A percentile compares a stretch with the other conserved stretches of the same genome.
Evolutionary conservation across 2,888 invertebrate genomes (phyloP).

Genomic region (Platycheirus albimanus): DNA sequence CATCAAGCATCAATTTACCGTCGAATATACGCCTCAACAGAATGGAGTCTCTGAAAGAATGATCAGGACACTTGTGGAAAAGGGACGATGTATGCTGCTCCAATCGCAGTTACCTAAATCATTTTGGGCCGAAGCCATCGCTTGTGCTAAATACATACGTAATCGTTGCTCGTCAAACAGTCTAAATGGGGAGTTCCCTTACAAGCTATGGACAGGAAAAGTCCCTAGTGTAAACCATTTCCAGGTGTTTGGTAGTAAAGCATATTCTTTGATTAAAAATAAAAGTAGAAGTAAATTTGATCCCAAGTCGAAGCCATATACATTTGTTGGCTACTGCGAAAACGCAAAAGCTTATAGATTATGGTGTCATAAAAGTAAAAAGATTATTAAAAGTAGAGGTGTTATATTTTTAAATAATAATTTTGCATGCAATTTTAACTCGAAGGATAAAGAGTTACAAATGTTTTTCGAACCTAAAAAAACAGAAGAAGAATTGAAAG

Average conservation of each 20-base stretch:
- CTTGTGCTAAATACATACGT: constrained; percentile 23
- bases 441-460: background rate
- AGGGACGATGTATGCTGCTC: background rate
- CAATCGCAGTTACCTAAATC: background rate
- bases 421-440: background rate
- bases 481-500: background rate
- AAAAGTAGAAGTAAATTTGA: constrained; percentile 6
- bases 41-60: constrained; percentile 6
- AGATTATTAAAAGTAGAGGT: constrained; percentile 6
- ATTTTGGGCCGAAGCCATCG: constrained; percentile 27
- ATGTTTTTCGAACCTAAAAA: background rate
- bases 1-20: constrained; percentile 14
- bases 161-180: constrained; percentile 20
- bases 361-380: constrained; percentile 1
- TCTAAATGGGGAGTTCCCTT: constrained; percentile 3
- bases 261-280: constrained; percentile 5
- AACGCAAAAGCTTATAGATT: constrained; percentile 13
- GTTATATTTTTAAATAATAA: background rate
- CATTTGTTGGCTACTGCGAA: constrained; percentile 13
- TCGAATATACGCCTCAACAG: constrained; percentile 3
- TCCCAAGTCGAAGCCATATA: background rate
- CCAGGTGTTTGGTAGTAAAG: constrained; percentile 6
- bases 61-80: constrained; percentile 23
- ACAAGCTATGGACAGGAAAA: constrained; percentile 6
- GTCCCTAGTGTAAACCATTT: background rate